Percentiles rank a stretch among this genome's conserved stretches.
These are phyloP conservation scores for Apistogramma diplotaenia DNA, from an alignment of 2,113 vertebrate genomes.

Conservation along the genomic window DNA sequence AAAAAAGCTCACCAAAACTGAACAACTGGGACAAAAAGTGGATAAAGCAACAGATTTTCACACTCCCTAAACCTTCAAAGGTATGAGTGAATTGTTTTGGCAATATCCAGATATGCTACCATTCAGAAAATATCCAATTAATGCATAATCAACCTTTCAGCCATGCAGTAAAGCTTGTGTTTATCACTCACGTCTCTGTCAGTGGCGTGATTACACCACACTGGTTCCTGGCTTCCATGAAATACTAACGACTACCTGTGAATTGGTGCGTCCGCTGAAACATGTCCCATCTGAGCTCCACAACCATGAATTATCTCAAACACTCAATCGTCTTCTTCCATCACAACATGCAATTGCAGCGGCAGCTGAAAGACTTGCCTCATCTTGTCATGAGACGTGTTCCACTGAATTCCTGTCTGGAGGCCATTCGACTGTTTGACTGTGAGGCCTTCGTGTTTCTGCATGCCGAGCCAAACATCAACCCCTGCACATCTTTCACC, in stretches of 20 bases:
- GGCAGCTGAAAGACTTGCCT: slow-evolving; percentile 31
- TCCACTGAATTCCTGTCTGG: not conserved
- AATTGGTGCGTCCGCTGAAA: not conserved
- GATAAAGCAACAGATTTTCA: not conserved
- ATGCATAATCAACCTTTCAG: not conserved
- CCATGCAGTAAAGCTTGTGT: not conserved
- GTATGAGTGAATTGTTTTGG: not conserved
- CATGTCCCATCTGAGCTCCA: not conserved
- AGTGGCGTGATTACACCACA: not conserved
- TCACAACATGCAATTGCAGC: slow-evolving; percentile 9
- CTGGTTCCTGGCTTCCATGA: not conserved
- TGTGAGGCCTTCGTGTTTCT: not conserved
- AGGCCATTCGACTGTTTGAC: not conserved
- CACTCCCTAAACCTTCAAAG: not conserved
- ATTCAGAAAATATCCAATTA: not conserved
- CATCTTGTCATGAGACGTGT: slow-evolving; percentile 21
- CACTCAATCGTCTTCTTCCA: slow-evolving; percentile 5
- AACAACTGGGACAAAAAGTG: not conserved
- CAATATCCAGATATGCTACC: not conserved
- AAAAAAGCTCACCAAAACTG: not conserved
- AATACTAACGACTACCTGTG: not conserved
- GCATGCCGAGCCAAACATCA: not conserved
- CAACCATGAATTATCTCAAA: slow-evolving; percentile 23
- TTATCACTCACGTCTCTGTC: not conserved
- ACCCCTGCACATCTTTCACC: not conserved